phyloP scores from a whole-genome alignment of 2,888 invertebrate species.

The Sceliomorpha sp. region DNA sequence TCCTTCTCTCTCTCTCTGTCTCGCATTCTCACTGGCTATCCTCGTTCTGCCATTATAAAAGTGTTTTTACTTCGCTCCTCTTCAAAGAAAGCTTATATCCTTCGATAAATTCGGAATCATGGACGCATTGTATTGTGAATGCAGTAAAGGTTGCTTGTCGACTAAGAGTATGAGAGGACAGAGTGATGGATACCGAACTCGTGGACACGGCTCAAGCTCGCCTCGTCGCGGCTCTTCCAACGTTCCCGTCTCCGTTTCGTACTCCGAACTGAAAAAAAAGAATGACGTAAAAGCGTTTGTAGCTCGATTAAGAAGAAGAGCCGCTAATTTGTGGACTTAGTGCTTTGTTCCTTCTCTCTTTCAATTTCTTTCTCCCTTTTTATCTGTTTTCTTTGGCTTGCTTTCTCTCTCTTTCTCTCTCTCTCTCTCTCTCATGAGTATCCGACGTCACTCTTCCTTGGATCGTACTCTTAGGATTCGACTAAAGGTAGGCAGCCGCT shows the following conservation, averaged over 20 bases:
- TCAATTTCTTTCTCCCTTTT: constrained; percentile 18
- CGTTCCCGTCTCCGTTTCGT: not conserved
- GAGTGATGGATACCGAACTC: constrained; percentile 66
- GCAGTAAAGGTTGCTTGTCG: constrained; percentile 66
- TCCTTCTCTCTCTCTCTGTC: not conserved
- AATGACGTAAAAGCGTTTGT: constrained; percentile 40
- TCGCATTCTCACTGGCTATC: too few species aligned
- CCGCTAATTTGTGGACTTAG: constrained; percentile 1
- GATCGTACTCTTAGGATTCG: constrained; percentile 70
- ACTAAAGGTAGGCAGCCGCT: constrained; percentile 77
- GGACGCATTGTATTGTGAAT: constrained; percentile 74
- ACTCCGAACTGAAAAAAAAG: constrained; percentile 35
- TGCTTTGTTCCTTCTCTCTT: constrained; percentile 18
- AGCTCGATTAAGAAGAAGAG: constrained; percentile 12
- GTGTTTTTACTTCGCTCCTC: constrained; percentile 29
- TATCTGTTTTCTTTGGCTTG: constrained; percentile 20
- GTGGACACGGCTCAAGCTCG: constrained; percentile 1
- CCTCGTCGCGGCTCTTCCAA: too few species aligned
- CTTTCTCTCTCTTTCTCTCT: constrained; percentile 16
- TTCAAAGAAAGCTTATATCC: constrained; percentile 65
- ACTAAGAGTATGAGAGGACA: constrained; percentile 69
- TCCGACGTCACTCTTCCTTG: constrained; percentile 63
- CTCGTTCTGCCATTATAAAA: constrained; percentile 64
- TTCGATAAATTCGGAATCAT: constrained; percentile 74
- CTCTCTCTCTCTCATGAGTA: constrained; percentile 26